Conservation (phyloP, 2,797 vertebrate genomes). For the Arctocebus calabarensis region DNA sequence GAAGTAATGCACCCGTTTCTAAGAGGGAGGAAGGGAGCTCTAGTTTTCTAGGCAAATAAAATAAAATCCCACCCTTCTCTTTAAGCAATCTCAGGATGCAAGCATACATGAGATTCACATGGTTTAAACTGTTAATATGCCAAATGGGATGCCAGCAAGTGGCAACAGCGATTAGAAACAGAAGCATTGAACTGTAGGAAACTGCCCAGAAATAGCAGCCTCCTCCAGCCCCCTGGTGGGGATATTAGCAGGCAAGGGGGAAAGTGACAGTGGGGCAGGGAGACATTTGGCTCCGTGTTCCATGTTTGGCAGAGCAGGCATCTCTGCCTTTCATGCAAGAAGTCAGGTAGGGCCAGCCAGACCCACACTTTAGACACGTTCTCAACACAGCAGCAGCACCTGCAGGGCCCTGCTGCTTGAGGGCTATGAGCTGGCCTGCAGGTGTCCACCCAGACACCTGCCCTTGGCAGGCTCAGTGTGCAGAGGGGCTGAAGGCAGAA, state of each 20-base stretch:
- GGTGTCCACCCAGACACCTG: neutral
- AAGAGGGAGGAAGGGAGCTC: neutral
- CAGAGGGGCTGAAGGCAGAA: neutral
- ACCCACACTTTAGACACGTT: neutral
- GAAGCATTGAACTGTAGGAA: conserved; percentile 20
- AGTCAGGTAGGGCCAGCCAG: neutral
- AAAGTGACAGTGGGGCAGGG: neutral
- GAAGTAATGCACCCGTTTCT: neutral
- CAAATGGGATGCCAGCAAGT: neutral
- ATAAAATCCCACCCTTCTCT: neutral
- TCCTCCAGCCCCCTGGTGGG: neutral
- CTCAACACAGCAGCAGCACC: neutral
- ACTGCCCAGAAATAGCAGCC: conserved; percentile 65
- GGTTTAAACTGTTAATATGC: conserved; percentile 11
- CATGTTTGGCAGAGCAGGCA: neutral
- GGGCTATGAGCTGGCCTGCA: neutral
- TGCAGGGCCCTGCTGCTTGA: neutral
- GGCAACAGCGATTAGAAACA: conserved; percentile 9
- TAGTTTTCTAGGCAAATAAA: conserved; percentile 37
- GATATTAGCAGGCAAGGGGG: neutral
- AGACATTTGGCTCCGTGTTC: conserved; percentile 25
- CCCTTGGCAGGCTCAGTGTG: rapidly evolving
- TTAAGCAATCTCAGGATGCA: neutral
- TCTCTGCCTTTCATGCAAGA: conserved; percentile 8
- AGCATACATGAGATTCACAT: neutral